These are phyloP conservation scores for Leptocoma aspasia DNA, from an alignment of 2,113 vertebrate species.

Conservation along the genomic window DNA sequence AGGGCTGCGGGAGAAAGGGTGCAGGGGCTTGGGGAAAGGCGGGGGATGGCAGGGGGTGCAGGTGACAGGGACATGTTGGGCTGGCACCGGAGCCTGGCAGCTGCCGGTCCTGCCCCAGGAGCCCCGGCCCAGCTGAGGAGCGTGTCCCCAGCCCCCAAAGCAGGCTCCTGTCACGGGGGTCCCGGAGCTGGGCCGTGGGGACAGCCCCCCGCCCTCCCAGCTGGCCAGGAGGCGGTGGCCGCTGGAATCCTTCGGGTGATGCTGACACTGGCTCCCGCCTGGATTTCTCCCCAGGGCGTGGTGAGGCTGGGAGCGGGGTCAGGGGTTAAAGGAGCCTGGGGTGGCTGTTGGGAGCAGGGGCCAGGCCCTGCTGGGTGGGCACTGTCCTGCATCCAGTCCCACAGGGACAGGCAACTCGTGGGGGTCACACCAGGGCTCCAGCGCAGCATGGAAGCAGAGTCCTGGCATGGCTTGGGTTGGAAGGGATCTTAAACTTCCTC, in stretches of 20 bases:
- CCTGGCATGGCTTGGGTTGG: neutral
- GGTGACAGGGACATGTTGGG: neutral
- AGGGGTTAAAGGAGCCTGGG: neutral
- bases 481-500: neutral
- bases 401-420: accelerated
- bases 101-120: neutral
- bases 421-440: neutral
- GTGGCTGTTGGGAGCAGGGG: neutral
- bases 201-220: accelerated
- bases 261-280: neutral
- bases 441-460: neutral
- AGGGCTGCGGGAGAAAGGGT: neutral
- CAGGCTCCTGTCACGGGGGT: accelerated
- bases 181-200: neutral
- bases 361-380: neutral
- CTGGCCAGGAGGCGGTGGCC: accelerated
- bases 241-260: accelerated
- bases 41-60: neutral
- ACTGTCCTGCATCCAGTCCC: accelerated
- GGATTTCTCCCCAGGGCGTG: neutral
- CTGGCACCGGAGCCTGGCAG: neutral
- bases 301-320: accelerated
- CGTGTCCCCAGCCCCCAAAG: neutral
- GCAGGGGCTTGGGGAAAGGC: neutral
- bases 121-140: neutral